Percentiles rank a stretch among this genome's conserved stretches.
These are phyloP conservation scores for Eulithis prunata DNA, from an alignment of 2,888 invertebrate species.

Conservation along the genomic window DNA sequence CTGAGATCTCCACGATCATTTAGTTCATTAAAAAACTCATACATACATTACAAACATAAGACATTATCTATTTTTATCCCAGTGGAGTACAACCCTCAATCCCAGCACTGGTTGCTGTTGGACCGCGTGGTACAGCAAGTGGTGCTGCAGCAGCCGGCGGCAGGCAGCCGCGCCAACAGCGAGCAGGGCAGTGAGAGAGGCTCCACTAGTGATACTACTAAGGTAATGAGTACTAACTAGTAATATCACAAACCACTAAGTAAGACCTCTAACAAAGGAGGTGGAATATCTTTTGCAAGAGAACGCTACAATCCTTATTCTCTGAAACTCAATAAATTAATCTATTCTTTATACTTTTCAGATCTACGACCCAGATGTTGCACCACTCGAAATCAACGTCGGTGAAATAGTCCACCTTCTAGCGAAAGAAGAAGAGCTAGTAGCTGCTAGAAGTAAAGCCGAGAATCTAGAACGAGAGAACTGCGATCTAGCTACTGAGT, in stretches of 20 bases:
- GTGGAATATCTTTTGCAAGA: too few species aligned
- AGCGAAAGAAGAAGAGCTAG: conserved; percentile 96
- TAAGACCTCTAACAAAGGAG: too few species aligned
- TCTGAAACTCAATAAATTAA: too few species aligned
- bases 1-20: too few species aligned
- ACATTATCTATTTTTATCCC: conserved; percentile 46
- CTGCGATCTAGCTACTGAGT: conserved; percentile 92
- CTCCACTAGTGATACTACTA: conserved; percentile 58
- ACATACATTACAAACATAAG: too few species aligned
- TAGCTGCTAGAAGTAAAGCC: conserved; percentile 93
- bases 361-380: conserved; percentile 92
- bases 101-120: conserved; percentile 96
- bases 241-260: too few species aligned
- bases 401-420: conserved; percentile 94
- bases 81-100: conserved; percentile 94
- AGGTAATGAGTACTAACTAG: conserved; percentile 49
- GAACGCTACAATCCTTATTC: too few species aligned
- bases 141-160: conserved; percentile 88
- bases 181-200: conserved; percentile 67
- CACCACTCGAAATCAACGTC: conserved; percentile 95
- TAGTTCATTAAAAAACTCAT: too few species aligned
- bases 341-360: conserved; percentile 41
- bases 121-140: conserved; percentile 98
- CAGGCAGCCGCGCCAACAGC: conserved; percentile 68
- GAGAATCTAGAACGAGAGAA: conserved; percentile 95